Evolutionary conservation across 2,113 vertebrate genomes (phyloP).

Genomic region (Entomyzon cyanotis): DNA sequence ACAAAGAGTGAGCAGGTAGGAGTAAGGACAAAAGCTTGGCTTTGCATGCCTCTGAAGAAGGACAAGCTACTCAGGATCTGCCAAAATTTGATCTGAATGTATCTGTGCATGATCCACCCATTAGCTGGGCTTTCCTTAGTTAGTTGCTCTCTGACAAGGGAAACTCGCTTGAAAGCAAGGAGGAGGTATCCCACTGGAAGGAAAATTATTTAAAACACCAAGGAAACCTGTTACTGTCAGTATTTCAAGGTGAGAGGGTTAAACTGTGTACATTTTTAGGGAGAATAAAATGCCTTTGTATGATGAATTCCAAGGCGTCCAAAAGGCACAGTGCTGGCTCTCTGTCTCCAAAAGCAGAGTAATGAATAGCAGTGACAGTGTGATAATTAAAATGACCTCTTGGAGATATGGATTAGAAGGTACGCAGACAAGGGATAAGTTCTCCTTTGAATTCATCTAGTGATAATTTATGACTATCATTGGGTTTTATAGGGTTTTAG

Average conservation of each 20-base stretch:
- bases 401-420: constrained; percentile 71
- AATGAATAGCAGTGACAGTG: constrained; percentile 71
- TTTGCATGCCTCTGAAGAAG: background rate
- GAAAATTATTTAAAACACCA: background rate
- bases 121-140: background rate
- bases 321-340: constrained; percentile 42
- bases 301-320: constrained; percentile 63
- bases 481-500: constrained; percentile 49
- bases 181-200: background rate
- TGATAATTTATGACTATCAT: constrained; percentile 52
- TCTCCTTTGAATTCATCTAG: constrained; percentile 57
- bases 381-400: constrained; percentile 79
- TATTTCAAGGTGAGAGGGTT: constrained; percentile 52
- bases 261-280: constrained; percentile 58
- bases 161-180: background rate
- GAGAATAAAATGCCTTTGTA: constrained; percentile 54
- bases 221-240: background rate
- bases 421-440: constrained; percentile 8
- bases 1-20: background rate
- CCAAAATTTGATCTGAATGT: background rate
- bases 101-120: background rate
- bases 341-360: constrained; percentile 57
- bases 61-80: background rate
- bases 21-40: background rate
- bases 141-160: background rate